Evolutionary conservation across 2,113 vertebrate genomes (phyloP).

Genomic region (Triplophysa dalaica): DNA sequence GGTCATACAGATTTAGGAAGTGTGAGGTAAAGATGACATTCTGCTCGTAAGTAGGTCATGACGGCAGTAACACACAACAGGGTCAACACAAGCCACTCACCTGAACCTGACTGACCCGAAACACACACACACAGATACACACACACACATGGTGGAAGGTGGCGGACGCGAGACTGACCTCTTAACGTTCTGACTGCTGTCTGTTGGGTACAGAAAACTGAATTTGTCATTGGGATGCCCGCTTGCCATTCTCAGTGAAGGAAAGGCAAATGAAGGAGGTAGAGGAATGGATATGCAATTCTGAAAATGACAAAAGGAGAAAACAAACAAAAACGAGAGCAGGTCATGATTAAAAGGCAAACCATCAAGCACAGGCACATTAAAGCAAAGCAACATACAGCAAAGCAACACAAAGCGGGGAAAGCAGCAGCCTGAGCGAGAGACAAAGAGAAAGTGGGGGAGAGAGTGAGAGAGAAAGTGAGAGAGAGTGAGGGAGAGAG

Average conservation of each 20-base stretch:
- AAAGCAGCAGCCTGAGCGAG: conserved; percentile 1
- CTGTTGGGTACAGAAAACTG: conserved; percentile 68
- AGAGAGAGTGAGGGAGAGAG: too few species aligned
- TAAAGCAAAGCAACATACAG: conserved; percentile 48
- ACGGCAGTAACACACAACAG: background rate
- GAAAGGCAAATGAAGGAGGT: conserved; percentile 62
- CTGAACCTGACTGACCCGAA: background rate
- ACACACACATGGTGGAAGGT: conserved; percentile 6
- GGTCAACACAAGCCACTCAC: background rate
- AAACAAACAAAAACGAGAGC: conserved; percentile 48
- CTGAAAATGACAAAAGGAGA: conserved; percentile 56
- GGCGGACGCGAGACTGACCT: conserved; percentile 63
- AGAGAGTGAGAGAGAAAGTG: too few species aligned
- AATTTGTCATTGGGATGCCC: conserved; percentile 66
- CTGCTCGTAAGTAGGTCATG: background rate
- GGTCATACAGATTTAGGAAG: background rate
- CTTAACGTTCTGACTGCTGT: conserved; percentile 65
- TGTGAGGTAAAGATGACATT: conserved; percentile 8
- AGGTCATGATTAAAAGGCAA: conserved; percentile 60
- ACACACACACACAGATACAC: background rate
- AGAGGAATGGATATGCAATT: conserved; percentile 65
- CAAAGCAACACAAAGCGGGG: conserved; percentile 40
- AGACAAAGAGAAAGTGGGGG: too few species aligned
- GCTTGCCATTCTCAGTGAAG: conserved; percentile 65
- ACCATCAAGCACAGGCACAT: conserved; percentile 53